Evolutionary conservation across 2,888 invertebrate genomes (phyloP).

Genomic region (Pantelozetes paolii): DNA sequence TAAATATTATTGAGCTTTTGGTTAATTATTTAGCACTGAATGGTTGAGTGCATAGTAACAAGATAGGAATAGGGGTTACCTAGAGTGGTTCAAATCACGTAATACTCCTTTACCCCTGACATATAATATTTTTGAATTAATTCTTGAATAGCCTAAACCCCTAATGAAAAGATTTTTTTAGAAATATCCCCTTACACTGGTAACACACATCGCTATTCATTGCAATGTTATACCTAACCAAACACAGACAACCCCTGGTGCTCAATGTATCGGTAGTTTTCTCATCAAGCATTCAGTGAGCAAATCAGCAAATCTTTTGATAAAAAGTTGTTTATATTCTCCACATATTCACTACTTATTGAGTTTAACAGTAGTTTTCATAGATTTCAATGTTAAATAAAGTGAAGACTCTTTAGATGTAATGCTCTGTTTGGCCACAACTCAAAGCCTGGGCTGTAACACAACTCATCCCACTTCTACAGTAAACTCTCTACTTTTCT

Average conservation of each 20-base stretch:
- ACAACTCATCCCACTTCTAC: background rate
- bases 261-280: slow-evolving; percentile 17
- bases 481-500: background rate
- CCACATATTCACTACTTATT: slow-evolving; percentile 26
- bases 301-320: background rate
- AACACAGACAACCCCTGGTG: background rate
- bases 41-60: slow-evolving; percentile 32
- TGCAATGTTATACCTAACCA: background rate
- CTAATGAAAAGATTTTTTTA: no score
- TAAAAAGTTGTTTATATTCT: slow-evolving; percentile 35
- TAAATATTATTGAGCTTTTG: no score
- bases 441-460: background rate
- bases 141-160: no score
- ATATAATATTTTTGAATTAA: no score
- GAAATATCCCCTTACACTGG: no score
- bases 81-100: no score
- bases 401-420: background rate
- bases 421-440: background rate
- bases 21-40: no score
- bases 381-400: slow-evolving; percentile 21
- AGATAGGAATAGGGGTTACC: no score
- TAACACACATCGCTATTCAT: background rate
- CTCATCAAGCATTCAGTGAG: slow-evolving; percentile 13
- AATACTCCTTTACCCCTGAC: no score
- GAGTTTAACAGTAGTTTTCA: background rate